Evolutionary conservation across 2,113 vertebrate species (phyloP), one percentile per base, ranked within the genome.

Genomic region (Boulengeromyrus knoepffleri): DNA sequence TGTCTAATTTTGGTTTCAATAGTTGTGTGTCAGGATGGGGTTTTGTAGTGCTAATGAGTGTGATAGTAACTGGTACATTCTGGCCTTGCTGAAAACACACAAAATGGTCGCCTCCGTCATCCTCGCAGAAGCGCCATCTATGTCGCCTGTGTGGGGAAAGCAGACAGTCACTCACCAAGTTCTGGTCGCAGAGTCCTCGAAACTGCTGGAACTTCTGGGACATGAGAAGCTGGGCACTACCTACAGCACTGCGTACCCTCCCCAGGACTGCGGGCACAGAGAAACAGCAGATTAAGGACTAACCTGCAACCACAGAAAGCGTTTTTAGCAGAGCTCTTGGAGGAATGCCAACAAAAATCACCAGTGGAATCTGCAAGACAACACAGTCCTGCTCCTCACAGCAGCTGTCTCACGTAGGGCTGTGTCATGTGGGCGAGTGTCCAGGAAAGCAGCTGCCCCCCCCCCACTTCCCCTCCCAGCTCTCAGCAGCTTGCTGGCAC

Each of bases 171-270:
- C 97, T 90, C 96, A 98, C 97, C 97, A 98, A 95, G 94, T 99
- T 99, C 96, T 99, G 98, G 94, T 98, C 97, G 88, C 99, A 99
- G 90, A 99, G 97, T 89, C 99, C 99, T 96, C 97, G 96, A 95
- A 99, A 99, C 95, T 99, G 99, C 96, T 99, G 97, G 96, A 99
- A 99, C 96, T 99, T 99, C 96, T 99, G 94, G 74, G 99, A 96
- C 93, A 99, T 99, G 92, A 99, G 97, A 92, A 99, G 98, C 92
- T 99, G 98, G 92, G 99, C 99, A 91, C 98, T 98, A 94, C 98
- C 98, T 49, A 99, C 97, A 10, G 98, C 99, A 90, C 97, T 98
- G 95, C 97, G 97, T 93, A 99, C 98, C 91, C 98, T 99, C 88
- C 97, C 98, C 97, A 99, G 39, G 2, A 88, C 87, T 88, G 87